Evolutionary conservation across 2,113 vertebrate species (phyloP), one percentile per base, ranked within the genome.

Genomic region (Rattus rattus): DNA sequence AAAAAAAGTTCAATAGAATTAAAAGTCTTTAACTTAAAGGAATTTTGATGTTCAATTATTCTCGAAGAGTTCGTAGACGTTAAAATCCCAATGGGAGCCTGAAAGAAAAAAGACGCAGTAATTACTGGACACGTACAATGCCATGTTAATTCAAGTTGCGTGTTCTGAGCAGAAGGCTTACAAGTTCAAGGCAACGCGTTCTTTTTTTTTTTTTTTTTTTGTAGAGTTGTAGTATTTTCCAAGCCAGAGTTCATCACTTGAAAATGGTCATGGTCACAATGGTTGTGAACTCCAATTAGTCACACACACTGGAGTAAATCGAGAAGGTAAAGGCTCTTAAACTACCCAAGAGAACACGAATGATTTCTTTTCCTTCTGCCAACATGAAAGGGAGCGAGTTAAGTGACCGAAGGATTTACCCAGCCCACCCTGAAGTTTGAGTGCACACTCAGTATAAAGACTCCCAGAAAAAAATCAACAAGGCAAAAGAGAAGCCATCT

Each of bases 31-130:
- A 96, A 93, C 33, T 91, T 93, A 65, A 93, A 90, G 88, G 22
- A 88, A 96, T 94, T 90, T 96, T 12, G 73, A 97, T 92, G 95
- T 88, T 99, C 96, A 99, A 73, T 99, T 99, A 80, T 99, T 99
- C 97, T 99, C 99, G 96, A 99, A 99, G 98, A 99, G 99, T 98
- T 98, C 99, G 98, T 99, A 99, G 0, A 99, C 99, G 96, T 99
- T 99, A 86, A 99, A 98, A 98, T 99, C 99, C 24, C 98, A 98
- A 3, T 99, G 97, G 94, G 99, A 99, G 97, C 99, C 99, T 99
- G 98, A 61, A 98, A 98, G 81, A 92, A 67, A 96, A 81, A 95
- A 47, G 39, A 97, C 14, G 83, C 1, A 73, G 92, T 94, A 75
- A 96, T 92, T 3, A 96, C 90, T 98, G 85, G 75, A 92, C 95